These are phyloP conservation scores for Albula goreensis DNA, from an alignment of 2,113 vertebrate genomes.

Conservation along the genomic window DNA sequence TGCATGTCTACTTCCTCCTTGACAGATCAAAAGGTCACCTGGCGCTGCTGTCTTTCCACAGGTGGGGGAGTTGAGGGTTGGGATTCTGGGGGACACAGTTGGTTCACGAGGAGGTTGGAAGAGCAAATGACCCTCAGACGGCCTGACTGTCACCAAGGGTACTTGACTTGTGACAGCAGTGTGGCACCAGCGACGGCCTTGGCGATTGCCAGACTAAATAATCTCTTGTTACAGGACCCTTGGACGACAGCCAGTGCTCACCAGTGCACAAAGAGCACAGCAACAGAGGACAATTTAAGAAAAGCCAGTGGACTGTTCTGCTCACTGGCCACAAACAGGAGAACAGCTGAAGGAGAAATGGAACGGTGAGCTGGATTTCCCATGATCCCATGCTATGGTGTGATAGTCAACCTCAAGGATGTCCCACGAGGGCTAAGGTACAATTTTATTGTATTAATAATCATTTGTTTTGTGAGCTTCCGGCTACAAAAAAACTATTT, in stretches of 20 bases:
- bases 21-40: too few species aligned
- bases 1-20: too few species aligned
- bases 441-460: not conserved
- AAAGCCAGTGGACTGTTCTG: not conserved
- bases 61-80: too few species aligned
- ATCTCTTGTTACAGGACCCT: not conserved
- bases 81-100: too few species aligned
- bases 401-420: not conserved
- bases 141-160: not conserved
- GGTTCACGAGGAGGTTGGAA: not conserved
- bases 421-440: not conserved
- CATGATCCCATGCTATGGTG: not conserved
- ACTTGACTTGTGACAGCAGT: not conserved
- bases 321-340: not conserved
- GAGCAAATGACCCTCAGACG: not conserved
- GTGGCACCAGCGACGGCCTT: slow-evolving; percentile 8
- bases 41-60: too few species aligned
- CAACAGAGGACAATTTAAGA: slow-evolving; percentile 12
- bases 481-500: not conserved
- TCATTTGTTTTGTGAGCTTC: not conserved
- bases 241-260: slow-evolving; percentile 33
- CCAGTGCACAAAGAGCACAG: slow-evolving; percentile 30
- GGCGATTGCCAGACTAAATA: slow-evolving; percentile 45
- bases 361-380: not conserved
- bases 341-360: too few species aligned